Evolutionary conservation across 2,797 vertebrate species (phyloP).

Genomic region (Phaenicophaeus curvirostris): DNA sequence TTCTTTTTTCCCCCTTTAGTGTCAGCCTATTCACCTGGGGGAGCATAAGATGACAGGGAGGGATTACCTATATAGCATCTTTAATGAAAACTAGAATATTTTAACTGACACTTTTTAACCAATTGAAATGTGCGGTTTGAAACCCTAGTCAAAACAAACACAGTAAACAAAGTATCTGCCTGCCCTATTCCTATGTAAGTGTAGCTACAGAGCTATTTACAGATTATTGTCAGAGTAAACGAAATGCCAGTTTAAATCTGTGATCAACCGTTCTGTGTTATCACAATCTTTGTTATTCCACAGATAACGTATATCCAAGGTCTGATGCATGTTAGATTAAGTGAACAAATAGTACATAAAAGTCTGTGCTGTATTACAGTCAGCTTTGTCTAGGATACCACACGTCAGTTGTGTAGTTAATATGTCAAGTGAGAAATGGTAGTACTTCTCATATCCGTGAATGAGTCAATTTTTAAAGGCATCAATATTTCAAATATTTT

Average conservation of each 20-base stretch:
- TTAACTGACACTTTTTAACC: conserved; percentile 36
- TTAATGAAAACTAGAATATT: conserved; percentile 52
- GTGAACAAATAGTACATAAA: conserved; percentile 69
- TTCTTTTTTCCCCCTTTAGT: background rate
- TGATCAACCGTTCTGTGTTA: conserved; percentile 69
- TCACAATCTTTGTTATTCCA: conserved; percentile 71
- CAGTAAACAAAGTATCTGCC: conserved; percentile 51
- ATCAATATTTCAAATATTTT: conserved; percentile 78
- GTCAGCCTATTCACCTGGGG: conserved; percentile 14
- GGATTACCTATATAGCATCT: background rate
- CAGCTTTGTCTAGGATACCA: conserved; percentile 69
- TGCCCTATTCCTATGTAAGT: background rate
- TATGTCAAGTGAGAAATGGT: conserved; percentile 71
- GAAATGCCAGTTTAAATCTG: conserved; percentile 77
- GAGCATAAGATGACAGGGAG: background rate
- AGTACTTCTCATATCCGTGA: conserved; percentile 65
- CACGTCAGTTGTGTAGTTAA: conserved; percentile 68
- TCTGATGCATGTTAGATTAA: conserved; percentile 75
- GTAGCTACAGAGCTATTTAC: conserved; percentile 63
- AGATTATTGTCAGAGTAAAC: conserved; percentile 72
- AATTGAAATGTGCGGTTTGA: conserved; percentile 46
- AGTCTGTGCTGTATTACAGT: conserved; percentile 58
- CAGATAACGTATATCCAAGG: conserved; percentile 58
- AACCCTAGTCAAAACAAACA: conserved; percentile 59
- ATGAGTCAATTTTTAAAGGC: conserved; percentile 73